A percentile compares a stretch with the other conserved stretches of the same genome.
These are phyloP conservation scores for Drosophila quinaria DNA, from an alignment of 2,888 invertebrate species.

Conservation along the genomic window DNA sequence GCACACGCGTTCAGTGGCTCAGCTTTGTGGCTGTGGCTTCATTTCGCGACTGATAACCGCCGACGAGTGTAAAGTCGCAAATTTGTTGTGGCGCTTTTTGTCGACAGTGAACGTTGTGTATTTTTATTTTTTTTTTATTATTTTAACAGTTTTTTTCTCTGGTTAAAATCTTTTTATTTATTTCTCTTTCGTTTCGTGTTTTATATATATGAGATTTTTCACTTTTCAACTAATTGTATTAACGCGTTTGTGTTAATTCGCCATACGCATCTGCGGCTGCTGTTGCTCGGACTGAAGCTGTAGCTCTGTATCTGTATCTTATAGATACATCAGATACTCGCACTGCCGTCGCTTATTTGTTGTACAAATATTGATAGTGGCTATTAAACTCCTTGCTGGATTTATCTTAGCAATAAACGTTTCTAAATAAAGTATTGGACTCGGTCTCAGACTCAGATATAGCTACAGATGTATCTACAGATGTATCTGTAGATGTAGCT, in stretches of 20 bases:
- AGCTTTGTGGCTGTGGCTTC: conserved; percentile 74
- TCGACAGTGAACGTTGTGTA: conserved; percentile 48
- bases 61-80: conserved; percentile 74
- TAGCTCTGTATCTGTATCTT: conserved; percentile 47
- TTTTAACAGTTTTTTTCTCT: conserved; percentile 43
- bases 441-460: conserved; percentile 5
- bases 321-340: conserved; percentile 47
- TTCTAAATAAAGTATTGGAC: conserved; percentile 56
- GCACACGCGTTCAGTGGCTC: conserved; percentile 52
- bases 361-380: conserved; percentile 72
- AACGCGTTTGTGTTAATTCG: conserved; percentile 76
- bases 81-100: conserved; percentile 70
- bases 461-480: conserved; percentile 1
- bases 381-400: conserved; percentile 62
- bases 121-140: conserved; percentile 41
- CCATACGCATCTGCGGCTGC: conserved; percentile 64
- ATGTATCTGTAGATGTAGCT: conserved; percentile 8
- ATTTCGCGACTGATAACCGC: conserved; percentile 77
- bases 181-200: conserved; percentile 43
- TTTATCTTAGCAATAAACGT: conserved; percentile 73
- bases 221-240: conserved; percentile 79
- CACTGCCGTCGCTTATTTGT: conserved; percentile 64
- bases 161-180: conserved; percentile 29
- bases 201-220: conserved; percentile 58
- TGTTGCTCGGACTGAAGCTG: conserved; percentile 14